Base-by-base conservation (phyloP, 2,888 invertebrate species). In the Heliconius cydno region DNA sequence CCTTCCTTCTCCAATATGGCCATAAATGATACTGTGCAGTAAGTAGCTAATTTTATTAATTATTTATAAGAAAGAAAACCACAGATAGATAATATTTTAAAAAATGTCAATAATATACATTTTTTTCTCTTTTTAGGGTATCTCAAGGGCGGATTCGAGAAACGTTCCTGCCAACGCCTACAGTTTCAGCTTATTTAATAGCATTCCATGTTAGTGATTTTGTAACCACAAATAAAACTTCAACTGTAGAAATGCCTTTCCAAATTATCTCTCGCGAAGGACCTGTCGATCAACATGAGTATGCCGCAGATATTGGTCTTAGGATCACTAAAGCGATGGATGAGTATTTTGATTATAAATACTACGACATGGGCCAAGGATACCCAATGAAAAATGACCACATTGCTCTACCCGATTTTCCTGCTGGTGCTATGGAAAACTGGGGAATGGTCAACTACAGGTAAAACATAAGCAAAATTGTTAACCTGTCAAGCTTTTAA, bases 171-270 rank as follows among this genome's bases (percentile, higher is more conserved):
- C 93, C 95, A 25, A 96, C 97, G 0, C 96, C 96, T 0, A 89
- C 93, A 34, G 97, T 98, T 96, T 97, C 98, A 2, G 97, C 97
- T 0, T 99, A 99, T 87, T 93, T 98, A 10, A 96, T 98, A 19
- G 98, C 98, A 0, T 97, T 98, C 90, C 96, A 98, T 73, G 97
- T 99, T 5, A 98, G 98, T 81, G 97, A 98, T 85, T 97, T 97
- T 15, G 90, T 92, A 15, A 90, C 89, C 63, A 92, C 93, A 1
- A 86, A 83, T 38, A 15, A 57, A n/a, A 89, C 91, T 2, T 86
- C 88, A 46, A 87, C 88, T 1, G 60, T 75, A 2, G 84, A 83
- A 3, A 92, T 88, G 79, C 94, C 94, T 1, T 91, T 94, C 82
- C 88, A 88, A 77, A 93, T 95, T 76, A 88, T 94, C 52, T 92